Conservation (phyloP, 2,888 invertebrate genomes). For the Parnassius apollo region DNA sequence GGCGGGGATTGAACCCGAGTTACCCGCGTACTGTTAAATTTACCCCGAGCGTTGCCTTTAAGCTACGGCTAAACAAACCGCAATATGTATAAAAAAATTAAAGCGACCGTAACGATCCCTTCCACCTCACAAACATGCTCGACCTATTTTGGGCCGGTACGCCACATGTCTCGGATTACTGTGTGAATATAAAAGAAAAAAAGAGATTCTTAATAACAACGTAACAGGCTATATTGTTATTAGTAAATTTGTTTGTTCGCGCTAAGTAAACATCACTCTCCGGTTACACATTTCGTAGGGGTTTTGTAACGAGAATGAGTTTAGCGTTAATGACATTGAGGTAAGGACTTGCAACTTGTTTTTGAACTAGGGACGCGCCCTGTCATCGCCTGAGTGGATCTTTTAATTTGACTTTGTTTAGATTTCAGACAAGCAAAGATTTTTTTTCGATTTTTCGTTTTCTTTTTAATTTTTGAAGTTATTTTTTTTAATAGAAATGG, state of each 20-base stretch:
- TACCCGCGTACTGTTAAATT: too few relatives aligned
- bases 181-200: slow-evolving; percentile 56
- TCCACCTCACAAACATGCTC: slow-evolving; percentile 49
- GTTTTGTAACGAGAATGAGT: not conserved
- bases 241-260: slow-evolving; percentile 43
- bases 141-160: slow-evolving; percentile 57
- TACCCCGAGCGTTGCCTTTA: too few relatives aligned
- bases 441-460: too few relatives aligned
- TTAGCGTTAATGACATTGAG: slow-evolving; percentile 8
- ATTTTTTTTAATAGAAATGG: too few relatives aligned
- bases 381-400: too few relatives aligned
- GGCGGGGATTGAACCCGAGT: too few relatives aligned
- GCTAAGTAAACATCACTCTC: slow-evolving; percentile 32
- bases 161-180: slow-evolving; percentile 65
- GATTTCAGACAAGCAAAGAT: too few relatives aligned
- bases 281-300: slow-evolving; percentile 1
- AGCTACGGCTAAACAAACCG: too few relatives aligned
- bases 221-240: slow-evolving; percentile 33
- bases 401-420: too few relatives aligned
- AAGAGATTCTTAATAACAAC: slow-evolving; percentile 33
- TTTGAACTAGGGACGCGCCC: too few relatives aligned
- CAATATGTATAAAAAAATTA: not conserved
- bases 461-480: too few relatives aligned
- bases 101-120: slow-evolving; percentile 13
- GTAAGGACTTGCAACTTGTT: not conserved